A percentile compares a stretch with the other conserved stretches of the same genome.
Evolutionary conservation across 2,797 vertebrate species (phyloP).

Genomic region (Ptychobarbus kaznakovi): DNA sequence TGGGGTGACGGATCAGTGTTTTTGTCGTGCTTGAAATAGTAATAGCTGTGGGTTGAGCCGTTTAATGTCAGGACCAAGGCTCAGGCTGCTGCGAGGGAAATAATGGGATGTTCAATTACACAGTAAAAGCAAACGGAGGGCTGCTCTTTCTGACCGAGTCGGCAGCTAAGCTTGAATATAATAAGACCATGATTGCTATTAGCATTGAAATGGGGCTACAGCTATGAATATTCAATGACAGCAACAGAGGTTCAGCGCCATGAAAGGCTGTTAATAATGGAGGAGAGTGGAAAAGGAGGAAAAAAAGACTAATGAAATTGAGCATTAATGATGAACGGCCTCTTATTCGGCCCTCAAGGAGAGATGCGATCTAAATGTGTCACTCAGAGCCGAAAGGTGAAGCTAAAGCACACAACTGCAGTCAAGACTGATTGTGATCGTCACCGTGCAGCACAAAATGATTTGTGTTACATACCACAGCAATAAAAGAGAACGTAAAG

Average conservation of each 20-base stretch:
- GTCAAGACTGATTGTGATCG: not conserved
- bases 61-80: conserved; percentile 24
- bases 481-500: not conserved
- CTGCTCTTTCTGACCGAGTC: conserved; percentile 65
- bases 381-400: not conserved
- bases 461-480: not conserved
- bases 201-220: conserved; percentile 71
- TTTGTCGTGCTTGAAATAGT: conserved; percentile 7
- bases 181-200: conserved; percentile 70
- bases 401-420: not conserved
- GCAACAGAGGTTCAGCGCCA: conserved; percentile 28
- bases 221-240: conserved; percentile 65
- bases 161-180: conserved; percentile 62
- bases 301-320: conserved; percentile 9
- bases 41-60: conserved; percentile 2
- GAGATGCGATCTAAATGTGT: not conserved
- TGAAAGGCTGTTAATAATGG: conserved; percentile 31
- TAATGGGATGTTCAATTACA: conserved; percentile 55
- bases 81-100: conserved; percentile 37
- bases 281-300: not conserved
- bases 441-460: not conserved
- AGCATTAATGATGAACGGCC: not conserved
- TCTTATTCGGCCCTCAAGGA: not conserved
- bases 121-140: conserved; percentile 1
- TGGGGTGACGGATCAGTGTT: conserved; percentile 2